Evolutionary conservation across 1,140 invertebrate species (phyloP).

Genomic region (Zaprionus taronus): DNA sequence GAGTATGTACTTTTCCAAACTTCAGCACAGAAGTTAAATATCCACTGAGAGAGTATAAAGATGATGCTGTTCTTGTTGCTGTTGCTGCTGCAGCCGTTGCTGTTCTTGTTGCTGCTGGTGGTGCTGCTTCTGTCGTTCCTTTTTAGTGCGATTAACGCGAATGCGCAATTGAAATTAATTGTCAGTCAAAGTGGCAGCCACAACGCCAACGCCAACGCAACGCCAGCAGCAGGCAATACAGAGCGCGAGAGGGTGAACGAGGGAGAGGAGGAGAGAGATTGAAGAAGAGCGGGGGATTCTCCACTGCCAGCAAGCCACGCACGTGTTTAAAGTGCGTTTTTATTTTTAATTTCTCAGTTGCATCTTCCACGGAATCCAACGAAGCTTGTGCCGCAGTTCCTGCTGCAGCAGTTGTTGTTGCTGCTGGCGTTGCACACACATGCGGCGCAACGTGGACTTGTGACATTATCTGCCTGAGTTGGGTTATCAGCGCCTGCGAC

Average conservation of each 20-base stretch:
- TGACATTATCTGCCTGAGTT: constrained; percentile 16
- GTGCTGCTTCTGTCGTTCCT: constrained; percentile 29
- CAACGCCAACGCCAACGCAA: constrained; percentile 22
- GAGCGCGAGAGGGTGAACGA: background rate
- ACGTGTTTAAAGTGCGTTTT: constrained; percentile 75
- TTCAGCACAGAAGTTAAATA: background rate
- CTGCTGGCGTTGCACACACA: constrained; percentile 55
- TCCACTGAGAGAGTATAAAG: constrained; percentile 2
- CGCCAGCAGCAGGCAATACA: background rate
- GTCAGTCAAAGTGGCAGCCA: constrained; percentile 75
- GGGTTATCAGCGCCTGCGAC: constrained; percentile 36
- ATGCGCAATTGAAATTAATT: constrained; percentile 83
- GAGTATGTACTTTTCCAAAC: too few relatives aligned
- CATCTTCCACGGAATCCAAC: constrained; percentile 44
- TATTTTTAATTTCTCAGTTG: constrained; percentile 68
- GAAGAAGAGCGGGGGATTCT: background rate
- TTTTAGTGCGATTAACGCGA: constrained; percentile 77
- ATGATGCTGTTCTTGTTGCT: background rate
- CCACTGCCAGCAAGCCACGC: constrained; percentile 21
- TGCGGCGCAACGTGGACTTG: constrained; percentile 74
- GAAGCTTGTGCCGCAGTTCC: constrained; percentile 47
- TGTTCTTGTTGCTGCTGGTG: constrained; percentile 10
- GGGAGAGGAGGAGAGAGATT: background rate
- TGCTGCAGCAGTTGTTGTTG: constrained; percentile 24
- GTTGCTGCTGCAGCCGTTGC: constrained; percentile 5